phyloP scores from a whole-genome alignment of 2,888 invertebrate species.

The Tetropium fuscum region DNA sequence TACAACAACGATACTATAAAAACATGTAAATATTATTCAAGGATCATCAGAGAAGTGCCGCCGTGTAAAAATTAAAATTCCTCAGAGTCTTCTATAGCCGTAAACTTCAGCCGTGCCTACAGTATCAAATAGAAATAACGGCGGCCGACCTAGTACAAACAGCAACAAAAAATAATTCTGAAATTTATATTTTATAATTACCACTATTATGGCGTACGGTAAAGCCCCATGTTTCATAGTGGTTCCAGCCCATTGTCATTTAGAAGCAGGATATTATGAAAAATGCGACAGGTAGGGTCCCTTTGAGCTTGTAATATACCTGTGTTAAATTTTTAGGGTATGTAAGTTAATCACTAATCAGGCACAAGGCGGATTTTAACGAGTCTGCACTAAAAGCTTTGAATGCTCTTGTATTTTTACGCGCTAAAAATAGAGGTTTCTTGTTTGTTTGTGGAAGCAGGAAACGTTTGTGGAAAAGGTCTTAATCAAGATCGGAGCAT shows the following conservation, averaged over 20 bases:
- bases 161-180: constrained; percentile 45
- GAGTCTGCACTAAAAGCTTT: constrained; percentile 14
- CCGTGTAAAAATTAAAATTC: constrained; percentile 21
- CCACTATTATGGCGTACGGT: constrained; percentile 47
- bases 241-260: constrained; percentile 55
- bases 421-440: constrained; percentile 11
- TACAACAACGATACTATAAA: constrained; percentile 14
- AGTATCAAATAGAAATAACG: constrained; percentile 48
- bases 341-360: constrained; percentile 1
- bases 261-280: constrained; percentile 53
- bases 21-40: constrained; percentile 22
- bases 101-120: constrained; percentile 46
- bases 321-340: constrained; percentile 14
- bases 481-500: constrained; percentile 17
- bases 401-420: constrained; percentile 7
- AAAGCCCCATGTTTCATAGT: constrained; percentile 51
- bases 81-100: constrained; percentile 4
- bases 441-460: constrained; percentile 22
- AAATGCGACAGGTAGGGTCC: constrained; percentile 49
- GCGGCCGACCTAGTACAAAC: constrained; percentile 43
- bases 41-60: constrained; percentile 2
- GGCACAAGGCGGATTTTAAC: constrained; percentile 18
- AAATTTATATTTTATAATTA: constrained; percentile 54
- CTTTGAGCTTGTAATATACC: constrained; percentile 15
- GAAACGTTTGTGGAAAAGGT: constrained; percentile 2